A percentile compares a stretch with the other conserved stretches of the same genome.
phyloP scores from a whole-genome alignment of 2,113 vertebrate genomes.

The Apodemus speciosus region DNA sequence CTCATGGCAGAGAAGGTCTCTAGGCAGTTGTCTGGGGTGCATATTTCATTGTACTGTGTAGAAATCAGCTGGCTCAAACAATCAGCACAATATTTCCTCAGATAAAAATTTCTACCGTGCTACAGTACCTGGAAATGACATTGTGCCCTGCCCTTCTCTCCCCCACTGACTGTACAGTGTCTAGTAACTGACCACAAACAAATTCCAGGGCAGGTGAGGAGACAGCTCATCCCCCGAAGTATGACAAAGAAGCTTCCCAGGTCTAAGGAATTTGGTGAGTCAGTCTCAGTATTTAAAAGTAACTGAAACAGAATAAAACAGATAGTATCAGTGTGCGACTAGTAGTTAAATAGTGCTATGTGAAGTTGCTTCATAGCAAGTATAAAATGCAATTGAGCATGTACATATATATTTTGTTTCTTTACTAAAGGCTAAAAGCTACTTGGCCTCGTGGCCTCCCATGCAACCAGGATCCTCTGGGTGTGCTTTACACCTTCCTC shows the following conservation, averaged over 20 bases:
- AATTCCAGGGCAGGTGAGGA: background rate
- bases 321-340: background rate
- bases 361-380: background rate
- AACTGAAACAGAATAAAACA: background rate
- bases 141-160: background rate
- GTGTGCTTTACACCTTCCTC: background rate
- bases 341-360: background rate
- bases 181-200: background rate
- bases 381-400: background rate
- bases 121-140: background rate
- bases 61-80: background rate
- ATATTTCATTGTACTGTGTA: background rate
- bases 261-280: background rate
- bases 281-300: slow-evolving; percentile 14
- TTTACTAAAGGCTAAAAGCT: background rate
- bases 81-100: background rate
- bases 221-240: background rate
- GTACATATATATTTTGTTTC: background rate
- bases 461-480: background rate
- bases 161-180: background rate
- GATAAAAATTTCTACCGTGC: background rate
- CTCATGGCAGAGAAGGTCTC: background rate
- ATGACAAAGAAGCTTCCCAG: background rate
- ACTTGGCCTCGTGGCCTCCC: background rate
- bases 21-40: background rate